phyloP scores from a whole-genome alignment of 64 coral and sea anemone genomes.

The Stichodactyla helianthus region DNA sequence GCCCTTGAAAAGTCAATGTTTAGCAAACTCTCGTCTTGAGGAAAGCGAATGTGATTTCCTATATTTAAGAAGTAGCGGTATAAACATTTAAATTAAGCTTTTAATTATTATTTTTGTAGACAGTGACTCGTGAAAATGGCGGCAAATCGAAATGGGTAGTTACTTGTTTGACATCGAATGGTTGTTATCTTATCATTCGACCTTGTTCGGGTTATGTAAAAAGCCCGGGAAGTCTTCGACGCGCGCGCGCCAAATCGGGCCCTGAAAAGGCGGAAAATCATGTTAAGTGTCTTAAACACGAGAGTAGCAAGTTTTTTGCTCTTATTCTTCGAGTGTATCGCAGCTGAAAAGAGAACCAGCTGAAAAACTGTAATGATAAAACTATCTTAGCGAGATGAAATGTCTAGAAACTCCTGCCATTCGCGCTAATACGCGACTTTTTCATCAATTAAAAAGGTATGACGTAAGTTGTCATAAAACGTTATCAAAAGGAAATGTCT shows the following conservation, averaged over 20 bases:
- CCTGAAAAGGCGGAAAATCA: background rate
- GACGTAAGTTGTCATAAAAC: background rate
- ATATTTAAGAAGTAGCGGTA: background rate
- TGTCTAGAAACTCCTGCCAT: background rate
- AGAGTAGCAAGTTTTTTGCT: background rate
- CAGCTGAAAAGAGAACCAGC: background rate
- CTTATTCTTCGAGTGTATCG: background rate
- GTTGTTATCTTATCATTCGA: background rate
- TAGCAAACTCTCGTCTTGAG: background rate
- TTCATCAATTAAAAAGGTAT: background rate
- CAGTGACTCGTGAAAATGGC: background rate
- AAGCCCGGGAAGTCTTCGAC: background rate
- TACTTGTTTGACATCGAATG: background rate
- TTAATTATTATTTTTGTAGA: background rate
- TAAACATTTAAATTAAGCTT: background rate
- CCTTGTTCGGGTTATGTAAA: background rate
- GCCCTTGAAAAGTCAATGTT: conserved; percentile 1
- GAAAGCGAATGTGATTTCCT: background rate
- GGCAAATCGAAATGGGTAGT: background rate
- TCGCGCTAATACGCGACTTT: background rate
- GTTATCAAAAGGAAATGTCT: conserved; percentile 10
- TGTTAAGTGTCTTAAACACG: background rate
- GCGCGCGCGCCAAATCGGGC: background rate
- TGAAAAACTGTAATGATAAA: background rate
- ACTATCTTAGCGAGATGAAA: background rate